Evolutionary conservation across 2,797 vertebrate species (phyloP).

Genomic region (Enteromius paludinosus): DNA sequence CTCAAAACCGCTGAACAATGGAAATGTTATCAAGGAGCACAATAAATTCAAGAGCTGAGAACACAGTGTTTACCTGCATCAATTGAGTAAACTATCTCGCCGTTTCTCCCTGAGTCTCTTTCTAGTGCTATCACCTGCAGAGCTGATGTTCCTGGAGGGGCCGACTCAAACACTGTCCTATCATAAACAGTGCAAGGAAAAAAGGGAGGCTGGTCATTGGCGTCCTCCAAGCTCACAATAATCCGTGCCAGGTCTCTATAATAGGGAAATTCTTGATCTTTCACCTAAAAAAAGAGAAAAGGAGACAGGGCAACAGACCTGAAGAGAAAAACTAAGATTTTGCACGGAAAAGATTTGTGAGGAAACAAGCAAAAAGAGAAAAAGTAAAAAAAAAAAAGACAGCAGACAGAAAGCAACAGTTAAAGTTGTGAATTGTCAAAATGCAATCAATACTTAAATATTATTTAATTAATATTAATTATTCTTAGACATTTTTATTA

Average conservation of each 20-base stretch:
- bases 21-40: conserved; percentile 15
- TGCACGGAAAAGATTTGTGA: not conserved
- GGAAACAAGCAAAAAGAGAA: conserved; percentile 8
- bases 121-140: conserved; percentile 92
- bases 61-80: conserved; percentile 86
- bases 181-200: conserved; percentile 90
- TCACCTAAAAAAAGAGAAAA: conserved; percentile 80
- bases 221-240: conserved; percentile 88
- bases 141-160: conserved; percentile 83
- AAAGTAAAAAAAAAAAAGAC: conserved; percentile 3
- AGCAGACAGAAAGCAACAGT: conserved; percentile 2
- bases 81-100: conserved; percentile 87
- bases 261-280: conserved; percentile 96
- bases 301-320: conserved; percentile 6
- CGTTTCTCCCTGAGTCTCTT: conserved; percentile 92
- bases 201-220: conserved; percentile 93
- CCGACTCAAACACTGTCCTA: conserved; percentile 87
- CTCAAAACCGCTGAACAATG: conserved; percentile 30
- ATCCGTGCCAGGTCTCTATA: conserved; percentile 92
- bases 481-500: not conserved
- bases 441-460: not conserved
- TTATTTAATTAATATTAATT: not conserved
- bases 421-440: not conserved
- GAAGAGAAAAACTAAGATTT: conserved; percentile 5
- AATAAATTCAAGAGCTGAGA: conserved; percentile 14